A percentile compares a stretch with the other conserved stretches of the same genome.
These are phyloP conservation scores for Zoanthus sociatus DNA, from an alignment of 92 coral and sea anemone genomes.

Conservation along the genomic window DNA sequence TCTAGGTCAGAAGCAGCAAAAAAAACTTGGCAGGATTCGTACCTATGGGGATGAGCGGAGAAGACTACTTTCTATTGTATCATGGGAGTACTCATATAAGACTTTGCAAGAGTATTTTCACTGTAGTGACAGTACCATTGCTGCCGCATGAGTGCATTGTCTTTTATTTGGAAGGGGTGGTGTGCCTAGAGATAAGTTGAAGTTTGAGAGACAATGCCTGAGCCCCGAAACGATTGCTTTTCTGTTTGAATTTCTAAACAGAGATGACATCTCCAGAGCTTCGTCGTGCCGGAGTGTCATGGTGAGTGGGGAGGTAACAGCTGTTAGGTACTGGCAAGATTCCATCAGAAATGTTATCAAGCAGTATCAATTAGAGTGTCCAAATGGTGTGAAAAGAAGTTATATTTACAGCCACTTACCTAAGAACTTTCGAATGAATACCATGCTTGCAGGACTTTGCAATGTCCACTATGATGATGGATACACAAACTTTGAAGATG, in stretches of 20 bases:
- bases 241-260: slow-evolving; percentile 42
- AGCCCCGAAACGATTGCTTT: slow-evolving; percentile 42
- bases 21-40: slow-evolving; percentile 28
- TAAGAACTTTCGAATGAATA: slow-evolving; percentile 13
- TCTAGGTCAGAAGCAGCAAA: slow-evolving; percentile 47
- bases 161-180: slow-evolving; percentile 11
- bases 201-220: slow-evolving; percentile 46
- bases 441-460: slow-evolving; percentile 57
- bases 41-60: slow-evolving; percentile 37
- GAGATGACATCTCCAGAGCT: slow-evolving; percentile 47
- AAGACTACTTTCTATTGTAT: slow-evolving; percentile 39
- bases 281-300: slow-evolving; percentile 61
- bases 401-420: slow-evolving; percentile 47
- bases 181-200: slow-evolving; percentile 31
- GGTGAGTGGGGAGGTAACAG: slow-evolving; percentile 54
- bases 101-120: not conserved
- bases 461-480: slow-evolving; percentile 50
- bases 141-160: slow-evolving; percentile 8
- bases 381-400: slow-evolving; percentile 29
- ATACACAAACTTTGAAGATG: slow-evolving; percentile 15
- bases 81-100: slow-evolving; percentile 41
- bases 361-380: slow-evolving; percentile 31
- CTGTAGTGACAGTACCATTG: slow-evolving; percentile 30
- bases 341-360: slow-evolving; percentile 28
- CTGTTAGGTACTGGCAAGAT: slow-evolving; percentile 56